A percentile compares a stretch with the other conserved stretches of the same genome.
These are phyloP conservation scores for Pollicipes pollicipes DNA, from an alignment of 1,140 invertebrate genomes.

Conservation along the genomic window DNA sequence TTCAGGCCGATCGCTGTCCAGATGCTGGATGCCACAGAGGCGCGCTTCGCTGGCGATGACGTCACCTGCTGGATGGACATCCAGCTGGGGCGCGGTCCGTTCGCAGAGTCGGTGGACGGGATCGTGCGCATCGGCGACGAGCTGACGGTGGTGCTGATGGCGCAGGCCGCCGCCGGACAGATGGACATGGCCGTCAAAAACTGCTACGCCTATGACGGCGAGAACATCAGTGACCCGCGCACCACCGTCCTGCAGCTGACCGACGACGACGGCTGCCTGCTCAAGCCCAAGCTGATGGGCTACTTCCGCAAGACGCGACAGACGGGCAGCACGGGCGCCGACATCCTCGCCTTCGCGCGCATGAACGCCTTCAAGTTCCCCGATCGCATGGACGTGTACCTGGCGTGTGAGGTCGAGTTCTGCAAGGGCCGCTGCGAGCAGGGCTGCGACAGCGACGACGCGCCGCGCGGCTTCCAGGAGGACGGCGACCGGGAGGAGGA, in stretches of 20 bases:
- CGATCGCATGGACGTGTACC: constrained; percentile 62
- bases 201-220: constrained; percentile 48
- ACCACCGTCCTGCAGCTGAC: constrained; percentile 25
- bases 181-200: constrained; percentile 49
- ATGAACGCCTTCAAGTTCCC: constrained; percentile 71
- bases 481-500: too few species aligned
- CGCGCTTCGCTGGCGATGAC: constrained; percentile 37
- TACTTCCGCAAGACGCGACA: constrained; percentile 59
- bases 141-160: constrained; percentile 45
- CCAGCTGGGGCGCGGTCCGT: constrained; percentile 52
- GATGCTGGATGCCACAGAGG: constrained; percentile 46
- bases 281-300: constrained; percentile 64
- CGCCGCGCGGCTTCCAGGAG: too few species aligned
- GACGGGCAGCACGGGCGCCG: constrained; percentile 50
- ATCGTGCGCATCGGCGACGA: constrained; percentile 50
- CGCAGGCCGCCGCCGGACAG: constrained; percentile 40
- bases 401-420: constrained; percentile 66
- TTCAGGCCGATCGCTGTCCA: constrained; percentile 50
- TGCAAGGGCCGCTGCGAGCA: constrained; percentile 40
- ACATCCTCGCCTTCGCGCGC: constrained; percentile 57
- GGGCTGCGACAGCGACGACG: too few species aligned
- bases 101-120: constrained; percentile 42
- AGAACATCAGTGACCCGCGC: constrained; percentile 14
- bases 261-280: constrained; percentile 43
- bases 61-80: constrained; percentile 62